Evolutionary conservation across 2,888 invertebrate species (phyloP).

Genomic region (Coenonympha arcania): DNA sequence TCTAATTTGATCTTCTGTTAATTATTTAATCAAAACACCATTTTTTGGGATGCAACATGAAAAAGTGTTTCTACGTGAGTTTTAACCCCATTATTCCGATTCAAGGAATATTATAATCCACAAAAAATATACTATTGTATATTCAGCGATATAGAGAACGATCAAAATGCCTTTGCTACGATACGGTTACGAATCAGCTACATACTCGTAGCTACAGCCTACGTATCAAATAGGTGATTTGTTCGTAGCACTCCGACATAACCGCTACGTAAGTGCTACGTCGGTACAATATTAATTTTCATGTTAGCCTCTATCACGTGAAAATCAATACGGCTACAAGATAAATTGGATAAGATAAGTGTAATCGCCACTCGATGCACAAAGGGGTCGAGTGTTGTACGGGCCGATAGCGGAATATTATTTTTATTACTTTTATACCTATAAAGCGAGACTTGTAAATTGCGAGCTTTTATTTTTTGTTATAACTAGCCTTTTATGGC

Average conservation of each 20-base stretch:
- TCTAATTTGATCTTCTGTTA: too few relatives aligned
- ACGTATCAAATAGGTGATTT: background rate
- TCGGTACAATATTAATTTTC: constrained; percentile 6
- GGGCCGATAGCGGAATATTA: constrained; percentile 9
- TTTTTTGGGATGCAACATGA: too few relatives aligned
- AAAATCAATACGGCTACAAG: constrained; percentile 21
- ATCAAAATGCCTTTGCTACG: background rate
- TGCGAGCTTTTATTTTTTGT: background rate
- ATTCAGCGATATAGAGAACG: too few relatives aligned
- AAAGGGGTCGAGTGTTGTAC: constrained; percentile 14
- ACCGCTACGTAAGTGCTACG: constrained; percentile 2
- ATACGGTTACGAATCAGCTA: background rate
- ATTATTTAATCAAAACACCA: too few relatives aligned
- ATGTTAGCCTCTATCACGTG: constrained; percentile 4
- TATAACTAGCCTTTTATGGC: background rate
- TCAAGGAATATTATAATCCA: too few relatives aligned
- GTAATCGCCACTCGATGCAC: constrained; percentile 17
- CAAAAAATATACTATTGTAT: too few relatives aligned
- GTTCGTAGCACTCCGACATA: constrained; percentile 1
- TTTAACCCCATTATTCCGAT: too few relatives aligned
- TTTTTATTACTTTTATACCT: constrained; percentile 11
- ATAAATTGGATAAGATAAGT: constrained; percentile 21
- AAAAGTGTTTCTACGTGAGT: too few relatives aligned
- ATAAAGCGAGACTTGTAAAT: background rate
- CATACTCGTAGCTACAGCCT: background rate